Evolutionary conservation across 2,888 invertebrate species (phyloP).

Genomic region (Mamestra brassicae): DNA sequence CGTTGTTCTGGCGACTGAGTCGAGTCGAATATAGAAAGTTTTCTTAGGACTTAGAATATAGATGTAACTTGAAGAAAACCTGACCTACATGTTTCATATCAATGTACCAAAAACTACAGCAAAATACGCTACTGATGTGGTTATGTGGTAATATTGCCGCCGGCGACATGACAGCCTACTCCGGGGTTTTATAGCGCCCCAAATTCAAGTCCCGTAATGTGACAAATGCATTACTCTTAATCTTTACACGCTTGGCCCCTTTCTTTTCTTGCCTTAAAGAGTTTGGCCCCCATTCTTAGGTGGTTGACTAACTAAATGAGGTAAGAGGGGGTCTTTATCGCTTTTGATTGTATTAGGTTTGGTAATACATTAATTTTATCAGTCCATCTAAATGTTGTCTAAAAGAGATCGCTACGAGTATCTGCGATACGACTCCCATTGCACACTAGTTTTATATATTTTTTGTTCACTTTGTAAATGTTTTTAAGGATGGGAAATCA

Average conservation of each 20-base stretch:
- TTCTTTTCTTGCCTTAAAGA: conserved; percentile 33
- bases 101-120: neutral
- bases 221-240: conserved; percentile 68
- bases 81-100: conserved; percentile 13
- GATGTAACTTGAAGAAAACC: neutral
- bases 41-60: too few species aligned
- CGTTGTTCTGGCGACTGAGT: neutral
- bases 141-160: conserved; percentile 47
- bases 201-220: conserved; percentile 63
- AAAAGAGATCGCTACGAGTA: neutral
- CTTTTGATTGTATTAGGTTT: neutral
- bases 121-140: conserved; percentile 31
- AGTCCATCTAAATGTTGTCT: neutral
- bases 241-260: conserved; percentile 56
- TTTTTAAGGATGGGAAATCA: too few species aligned
- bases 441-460: neutral
- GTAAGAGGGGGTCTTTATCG: neutral
- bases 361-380: neutral
- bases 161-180: conserved; percentile 57
- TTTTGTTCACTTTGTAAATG: too few species aligned
- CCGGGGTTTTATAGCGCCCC: conserved; percentile 62
- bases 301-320: conserved; percentile 16
- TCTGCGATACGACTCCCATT: neutral
- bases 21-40: neutral
- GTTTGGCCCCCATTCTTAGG: conserved; percentile 44